Percentiles rank a stretch among this genome's conserved stretches.
Conservation (phyloP, 2,888 invertebrate genomes). For the Cheilosia pagana region DNA sequence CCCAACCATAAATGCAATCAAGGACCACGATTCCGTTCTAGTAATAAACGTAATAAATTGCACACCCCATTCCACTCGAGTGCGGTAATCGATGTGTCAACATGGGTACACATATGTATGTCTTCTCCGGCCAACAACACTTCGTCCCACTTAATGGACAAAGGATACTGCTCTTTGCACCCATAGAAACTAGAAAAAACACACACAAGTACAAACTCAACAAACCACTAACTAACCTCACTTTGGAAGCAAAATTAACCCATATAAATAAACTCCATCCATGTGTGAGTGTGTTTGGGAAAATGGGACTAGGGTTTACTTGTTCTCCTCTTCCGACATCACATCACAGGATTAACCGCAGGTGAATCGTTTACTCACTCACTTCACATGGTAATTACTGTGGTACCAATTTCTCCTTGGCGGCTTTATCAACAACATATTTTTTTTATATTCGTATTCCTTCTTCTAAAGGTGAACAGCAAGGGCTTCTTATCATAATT, state of each 20-base stretch:
- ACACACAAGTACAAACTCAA: background rate
- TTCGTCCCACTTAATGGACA: background rate
- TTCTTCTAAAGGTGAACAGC: no score
- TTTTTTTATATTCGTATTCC: background rate
- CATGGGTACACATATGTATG: background rate
- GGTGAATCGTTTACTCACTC: slow-evolving; percentile 4
- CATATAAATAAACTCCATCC: slow-evolving; percentile 46
- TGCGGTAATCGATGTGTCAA: slow-evolving; percentile 5
- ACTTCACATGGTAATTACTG: slow-evolving; percentile 2
- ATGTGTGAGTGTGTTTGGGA: background rate
- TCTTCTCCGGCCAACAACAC: background rate
- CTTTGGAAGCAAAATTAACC: slow-evolving; percentile 43
- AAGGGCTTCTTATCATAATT: no score
- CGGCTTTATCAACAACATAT: background rate
- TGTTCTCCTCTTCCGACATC: slow-evolving; percentile 25
- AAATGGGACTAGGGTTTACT: background rate
- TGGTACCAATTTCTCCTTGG: slow-evolving; percentile 1
- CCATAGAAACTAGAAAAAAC: background rate
- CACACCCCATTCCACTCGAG: slow-evolving; percentile 1
- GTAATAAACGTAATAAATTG: slow-evolving; percentile 9
- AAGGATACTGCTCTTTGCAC: background rate
- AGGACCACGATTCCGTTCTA: background rate
- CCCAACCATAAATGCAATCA: no score
- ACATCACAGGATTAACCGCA: slow-evolving; percentile 5
- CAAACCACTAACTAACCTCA: background rate